Evolutionary conservation across 2,888 invertebrate genomes (phyloP), one percentile per base, ranked within the genome.

Genomic region (Tipula helvola): DNA sequence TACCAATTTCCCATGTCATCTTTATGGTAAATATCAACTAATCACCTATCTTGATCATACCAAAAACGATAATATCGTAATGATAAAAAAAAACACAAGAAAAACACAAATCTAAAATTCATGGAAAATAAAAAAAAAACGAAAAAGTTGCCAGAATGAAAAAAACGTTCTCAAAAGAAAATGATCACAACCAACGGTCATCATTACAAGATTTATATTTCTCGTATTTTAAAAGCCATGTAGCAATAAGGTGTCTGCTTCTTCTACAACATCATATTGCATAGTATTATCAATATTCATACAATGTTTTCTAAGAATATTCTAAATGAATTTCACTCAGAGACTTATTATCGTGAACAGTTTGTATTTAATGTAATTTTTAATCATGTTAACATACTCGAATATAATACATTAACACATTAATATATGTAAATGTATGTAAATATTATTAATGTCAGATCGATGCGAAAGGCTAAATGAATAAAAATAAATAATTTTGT

Each of bases 21-120:
- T 71, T 71, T 71, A 71, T 71, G 71, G 71, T 71, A 71, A 71
- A 71, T 71, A 71, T 71, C 71, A 71, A 71, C 71, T 71, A 71
- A 71, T 71, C 71, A 71, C 71, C 28, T 71, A 71, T 71, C 71
- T 71, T 71, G 71, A 71, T 71, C 71, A 71, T 71, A 71, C 71
- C 71, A 71, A 71, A 71, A 71, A 28, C 28, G 71, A 71, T 71
- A 2, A 28, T 28, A 71, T 71, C 18, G 28, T 28, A 28, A 71
- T 16, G 52, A 16, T 16, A 71, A 18, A 71, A 71, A 28, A 71
- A 18, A 71, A 18, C 8, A 71, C 28, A 57, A 57, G 52, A 57
- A 57, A 57, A 57, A 71, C 71, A 71, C 71, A 71, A 71, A 71
- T 71, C 28, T 18, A 71, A 71, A 52, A 71, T 71, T 71, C 71